These are phyloP conservation scores for Colletes latitarsis DNA, from an alignment of 1,140 invertebrate genomes.

Conservation along the genomic window DNA sequence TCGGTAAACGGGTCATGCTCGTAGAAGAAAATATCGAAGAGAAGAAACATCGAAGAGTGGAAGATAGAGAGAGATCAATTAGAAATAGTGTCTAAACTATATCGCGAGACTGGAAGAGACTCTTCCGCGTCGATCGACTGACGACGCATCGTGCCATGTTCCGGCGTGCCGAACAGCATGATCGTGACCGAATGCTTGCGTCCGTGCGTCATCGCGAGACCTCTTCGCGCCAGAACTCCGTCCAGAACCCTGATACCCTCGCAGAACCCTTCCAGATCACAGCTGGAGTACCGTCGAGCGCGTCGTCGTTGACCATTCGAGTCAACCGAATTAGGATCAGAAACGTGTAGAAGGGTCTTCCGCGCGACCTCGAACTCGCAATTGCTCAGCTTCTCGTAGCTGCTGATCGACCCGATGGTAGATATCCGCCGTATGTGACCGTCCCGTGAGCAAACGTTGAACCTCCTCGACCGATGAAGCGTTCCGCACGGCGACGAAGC, in stretches of 20 bases:
- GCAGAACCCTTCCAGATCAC: conserved; percentile 71
- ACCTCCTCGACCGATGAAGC: conserved; percentile 55
- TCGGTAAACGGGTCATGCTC: no score
- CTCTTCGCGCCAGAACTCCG: conserved; percentile 62
- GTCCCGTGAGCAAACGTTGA: conserved; percentile 69
- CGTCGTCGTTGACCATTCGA: not conserved
- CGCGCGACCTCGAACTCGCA: conserved; percentile 59
- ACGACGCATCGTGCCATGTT: conserved; percentile 36
- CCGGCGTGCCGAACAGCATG: conserved; percentile 70
- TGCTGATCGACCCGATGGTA: conserved; percentile 55
- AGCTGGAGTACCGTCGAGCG: conserved; percentile 49
- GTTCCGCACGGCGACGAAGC: conserved; percentile 55
- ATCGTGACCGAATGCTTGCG: conserved; percentile 52
- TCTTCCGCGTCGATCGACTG: conserved; percentile 9
- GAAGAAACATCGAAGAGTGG: no score
- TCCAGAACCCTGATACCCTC: conserved; percentile 74
- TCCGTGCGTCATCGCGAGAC: not conserved
- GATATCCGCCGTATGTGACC: conserved; percentile 65
- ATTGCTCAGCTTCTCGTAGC: conserved; percentile 68
- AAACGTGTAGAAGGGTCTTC: conserved; percentile 44
- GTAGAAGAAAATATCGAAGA: no score
- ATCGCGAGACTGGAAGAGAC: conserved; percentile 57
- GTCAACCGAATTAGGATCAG: conserved; percentile 18
- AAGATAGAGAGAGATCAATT: conserved; percentile 42
- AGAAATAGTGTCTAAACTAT: conserved; percentile 61